Conservation (phyloP, 1,140 invertebrate genomes). For the Anastatus disparis region DNA sequence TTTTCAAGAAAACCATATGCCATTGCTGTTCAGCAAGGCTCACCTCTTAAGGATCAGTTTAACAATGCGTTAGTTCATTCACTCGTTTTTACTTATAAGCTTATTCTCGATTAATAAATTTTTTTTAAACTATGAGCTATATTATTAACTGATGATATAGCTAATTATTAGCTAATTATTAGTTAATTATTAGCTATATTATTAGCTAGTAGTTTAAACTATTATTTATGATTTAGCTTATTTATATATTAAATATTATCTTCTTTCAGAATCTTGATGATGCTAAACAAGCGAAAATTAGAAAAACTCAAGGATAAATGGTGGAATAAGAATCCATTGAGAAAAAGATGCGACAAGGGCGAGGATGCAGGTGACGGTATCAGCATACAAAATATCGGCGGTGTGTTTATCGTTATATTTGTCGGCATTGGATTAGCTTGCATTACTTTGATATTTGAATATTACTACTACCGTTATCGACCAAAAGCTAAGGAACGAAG, state of each 20-base stretch:
- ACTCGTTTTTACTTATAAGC: no score
- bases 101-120: no score
- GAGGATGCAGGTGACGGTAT: constrained; percentile 96
- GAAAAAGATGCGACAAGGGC: constrained; percentile 84
- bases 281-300: constrained; percentile 90
- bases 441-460: constrained; percentile 91
- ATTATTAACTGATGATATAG: no score
- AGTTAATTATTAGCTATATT: no score
- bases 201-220: no score
- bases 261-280: constrained; percentile 82
- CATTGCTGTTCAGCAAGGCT: constrained; percentile 95
- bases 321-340: constrained; percentile 90
- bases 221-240: no score
- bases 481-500: constrained; percentile 38
- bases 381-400: constrained; percentile 96
- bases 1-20: constrained; percentile 97
- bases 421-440: constrained; percentile 92
- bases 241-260: no score
- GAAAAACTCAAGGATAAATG: constrained; percentile 95
- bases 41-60: constrained; percentile 90
- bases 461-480: constrained; percentile 90
- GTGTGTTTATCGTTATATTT: constrained; percentile 96
- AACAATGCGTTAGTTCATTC: constrained; percentile 89
- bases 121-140: no score
- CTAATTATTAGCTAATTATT: no score